These are phyloP conservation scores for Drosophila birchii DNA, from an alignment of 2,888 invertebrate genomes.

Conservation along the genomic window DNA sequence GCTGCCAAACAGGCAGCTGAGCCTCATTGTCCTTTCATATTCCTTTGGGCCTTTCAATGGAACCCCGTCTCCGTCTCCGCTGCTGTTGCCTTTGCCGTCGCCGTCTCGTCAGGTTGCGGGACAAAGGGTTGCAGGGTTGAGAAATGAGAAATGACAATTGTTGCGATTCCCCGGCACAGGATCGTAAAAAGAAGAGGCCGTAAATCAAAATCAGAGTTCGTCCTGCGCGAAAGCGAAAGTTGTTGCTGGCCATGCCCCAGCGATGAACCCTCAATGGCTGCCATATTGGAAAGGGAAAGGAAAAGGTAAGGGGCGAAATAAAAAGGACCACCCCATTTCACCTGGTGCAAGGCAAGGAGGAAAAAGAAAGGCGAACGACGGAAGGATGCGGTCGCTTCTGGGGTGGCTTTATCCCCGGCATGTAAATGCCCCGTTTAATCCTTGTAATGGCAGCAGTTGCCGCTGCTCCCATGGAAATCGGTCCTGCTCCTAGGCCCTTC, in stretches of 20 bases:
- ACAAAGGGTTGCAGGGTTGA: constrained; percentile 69
- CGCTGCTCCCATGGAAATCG: constrained; percentile 62
- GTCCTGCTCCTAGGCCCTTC: constrained; percentile 38
- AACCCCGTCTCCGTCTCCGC: constrained; percentile 42
- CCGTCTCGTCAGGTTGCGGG: constrained; percentile 65
- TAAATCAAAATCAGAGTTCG: constrained; percentile 69
- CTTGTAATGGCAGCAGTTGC: constrained; percentile 73
- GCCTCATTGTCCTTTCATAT: constrained; percentile 58
- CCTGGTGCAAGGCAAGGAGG: constrained; percentile 48
- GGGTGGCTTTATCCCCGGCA: constrained; percentile 35
- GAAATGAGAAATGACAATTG: constrained; percentile 63
- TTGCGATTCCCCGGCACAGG: constrained; percentile 68
- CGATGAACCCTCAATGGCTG: constrained; percentile 32
- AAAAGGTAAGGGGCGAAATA: background rate
- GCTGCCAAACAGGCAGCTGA: constrained; percentile 73
- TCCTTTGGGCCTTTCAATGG: constrained; percentile 56
- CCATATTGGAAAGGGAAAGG: constrained; percentile 46
- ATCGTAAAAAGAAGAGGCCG: constrained; percentile 62
- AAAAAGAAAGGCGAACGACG: constrained; percentile 10
- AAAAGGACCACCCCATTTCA: constrained; percentile 43
- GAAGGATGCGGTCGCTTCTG: constrained; percentile 60
- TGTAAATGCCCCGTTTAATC: constrained; percentile 67
- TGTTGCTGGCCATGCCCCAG: constrained; percentile 20
- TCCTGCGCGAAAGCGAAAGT: constrained; percentile 48
- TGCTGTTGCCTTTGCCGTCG: constrained; percentile 2